A percentile compares a stretch with the other conserved stretches of the same genome.
Evolutionary conservation across 2,113 vertebrate genomes (phyloP).

Genomic region (Sceloporus tristichus): DNA sequence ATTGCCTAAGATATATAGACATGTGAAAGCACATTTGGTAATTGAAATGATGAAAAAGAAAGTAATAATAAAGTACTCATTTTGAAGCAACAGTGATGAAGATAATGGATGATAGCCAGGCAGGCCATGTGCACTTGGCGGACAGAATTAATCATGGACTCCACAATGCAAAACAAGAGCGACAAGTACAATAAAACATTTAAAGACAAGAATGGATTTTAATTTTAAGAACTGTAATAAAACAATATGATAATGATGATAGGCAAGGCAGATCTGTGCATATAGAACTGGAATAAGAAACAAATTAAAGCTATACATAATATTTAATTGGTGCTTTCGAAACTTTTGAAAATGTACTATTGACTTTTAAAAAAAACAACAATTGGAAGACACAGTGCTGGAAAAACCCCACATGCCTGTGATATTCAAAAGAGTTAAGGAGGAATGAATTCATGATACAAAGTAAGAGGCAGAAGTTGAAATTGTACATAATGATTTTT

Average conservation of each 20-base stretch:
- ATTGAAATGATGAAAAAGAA: conserved; percentile 76
- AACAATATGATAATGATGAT: conserved; percentile 76
- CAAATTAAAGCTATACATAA: conserved; percentile 80
- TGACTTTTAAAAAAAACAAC: conserved; percentile 63
- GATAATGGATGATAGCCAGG: conserved; percentile 77
- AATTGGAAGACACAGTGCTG: conserved; percentile 63
- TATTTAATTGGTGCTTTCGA: conserved; percentile 73
- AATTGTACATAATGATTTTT: conserved; percentile 66
- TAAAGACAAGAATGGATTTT: conserved; percentile 76
- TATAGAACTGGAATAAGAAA: conserved; percentile 73
- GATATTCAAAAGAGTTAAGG: conserved; percentile 59
- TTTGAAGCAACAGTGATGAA: conserved; percentile 71
- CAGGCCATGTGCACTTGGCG: conserved; percentile 76
- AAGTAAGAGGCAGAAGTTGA: conserved; percentile 58
- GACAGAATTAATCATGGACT: conserved; percentile 73
- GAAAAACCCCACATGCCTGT: conserved; percentile 49
- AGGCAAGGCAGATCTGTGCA: conserved; percentile 65
- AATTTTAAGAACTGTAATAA: conserved; percentile 76
- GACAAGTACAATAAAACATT: conserved; percentile 72
- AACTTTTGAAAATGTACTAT: conserved; percentile 73
- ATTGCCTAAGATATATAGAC: conserved; percentile 56
- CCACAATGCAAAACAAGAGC: conserved; percentile 61
- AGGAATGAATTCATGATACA: conserved; percentile 43
- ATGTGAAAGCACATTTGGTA: conserved; percentile 75
- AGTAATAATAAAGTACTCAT: conserved; percentile 74